These are phyloP conservation scores for Argyrosomus regius DNA, from an alignment of 2,797 vertebrate genomes.

Conservation along the genomic window DNA sequence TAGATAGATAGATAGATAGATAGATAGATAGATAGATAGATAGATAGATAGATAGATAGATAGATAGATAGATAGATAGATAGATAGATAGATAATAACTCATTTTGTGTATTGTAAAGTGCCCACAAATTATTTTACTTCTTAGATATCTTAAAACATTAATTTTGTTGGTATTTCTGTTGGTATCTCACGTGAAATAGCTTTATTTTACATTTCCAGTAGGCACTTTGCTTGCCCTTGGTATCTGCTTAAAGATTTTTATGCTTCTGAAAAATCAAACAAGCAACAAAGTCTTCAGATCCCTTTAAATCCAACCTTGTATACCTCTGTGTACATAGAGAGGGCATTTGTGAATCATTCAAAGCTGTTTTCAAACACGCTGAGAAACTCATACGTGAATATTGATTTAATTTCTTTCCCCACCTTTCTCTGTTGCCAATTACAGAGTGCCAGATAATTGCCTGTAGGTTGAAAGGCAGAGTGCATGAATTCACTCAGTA, in stretches of 20 bases:
- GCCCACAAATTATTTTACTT: background rate
- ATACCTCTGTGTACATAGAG: slow-evolving; percentile 25
- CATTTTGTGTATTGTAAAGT: no score
- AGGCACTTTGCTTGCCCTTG: slow-evolving; percentile 31
- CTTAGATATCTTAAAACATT: background rate
- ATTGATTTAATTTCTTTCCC: slow-evolving; percentile 74
- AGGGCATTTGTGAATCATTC: slow-evolving; percentile 56
- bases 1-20: no score
- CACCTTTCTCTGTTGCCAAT: slow-evolving; percentile 70
- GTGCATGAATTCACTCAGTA: slow-evolving; percentile 49
- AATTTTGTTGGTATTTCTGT: background rate
- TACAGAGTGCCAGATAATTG: slow-evolving; percentile 72
- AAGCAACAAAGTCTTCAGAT: slow-evolving; percentile 31
- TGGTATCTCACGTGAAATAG: slow-evolving; percentile 27
- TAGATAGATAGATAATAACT: no score
- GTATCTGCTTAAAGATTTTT: slow-evolving; percentile 37
- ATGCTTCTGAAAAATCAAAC: slow-evolving; percentile 26
- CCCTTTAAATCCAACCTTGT: slow-evolving; percentile 51
- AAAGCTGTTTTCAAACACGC: slow-evolving; percentile 65
- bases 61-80: no score
- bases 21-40: no score
- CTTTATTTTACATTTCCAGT: slow-evolving; percentile 23
- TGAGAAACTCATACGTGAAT: slow-evolving; percentile 70
- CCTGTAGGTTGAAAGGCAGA: slow-evolving; percentile 60
- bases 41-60: no score